Evolutionary conservation across 1,140 invertebrate genomes (phyloP), one percentile per base, ranked within the genome.

Genomic region (Papilio polyxenes): DNA sequence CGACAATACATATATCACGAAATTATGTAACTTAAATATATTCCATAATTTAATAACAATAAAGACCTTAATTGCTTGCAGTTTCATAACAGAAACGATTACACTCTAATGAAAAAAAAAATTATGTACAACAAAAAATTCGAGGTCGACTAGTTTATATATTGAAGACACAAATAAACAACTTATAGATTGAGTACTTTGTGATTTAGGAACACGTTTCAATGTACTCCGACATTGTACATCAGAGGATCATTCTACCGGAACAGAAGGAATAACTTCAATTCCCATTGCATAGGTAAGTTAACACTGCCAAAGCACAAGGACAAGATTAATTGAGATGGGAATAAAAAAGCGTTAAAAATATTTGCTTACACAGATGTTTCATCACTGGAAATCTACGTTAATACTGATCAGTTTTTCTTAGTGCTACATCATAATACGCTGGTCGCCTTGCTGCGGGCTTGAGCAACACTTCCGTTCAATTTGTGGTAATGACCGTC

Each of bases 131-230:
- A 31, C 13, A 31, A 65, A 65, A 65, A 65, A 65, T 31, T 13
- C 62, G 62, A 65, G 62, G 62, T 65, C 62, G 62, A 65, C 62
- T 65, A 37, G 62, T 65, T 65, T 65, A 31, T 65, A 31, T 65
- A 65, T 20, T 59, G 56, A 59, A 59, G 56, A 59, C 9, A 59
- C 56, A 59, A 59, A 17, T 59, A 59, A 59, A 59, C 56, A n/a
- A 44, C 40, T n/a, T 20, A 20, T n/a, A n/a, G n/a, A 59, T 59
- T 9, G 56, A 59, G 6, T 59, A 17, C 17, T 20, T 59, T 59
- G 7, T 59, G 17, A 59, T 59, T 59, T 59, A 20, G 56, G n/a
- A 59, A 53, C 15, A 17, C 5, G 17, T 17, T 53, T 6, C n/a
- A 59, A 20, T 17, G 17, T 59, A 3, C 56, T 59, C 17, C 8